Percentiles rank a stretch among this genome's conserved stretches.
phyloP scores from a whole-genome alignment of 1,140 invertebrate genomes.

The Caenorhabditis inopinata region DNA sequence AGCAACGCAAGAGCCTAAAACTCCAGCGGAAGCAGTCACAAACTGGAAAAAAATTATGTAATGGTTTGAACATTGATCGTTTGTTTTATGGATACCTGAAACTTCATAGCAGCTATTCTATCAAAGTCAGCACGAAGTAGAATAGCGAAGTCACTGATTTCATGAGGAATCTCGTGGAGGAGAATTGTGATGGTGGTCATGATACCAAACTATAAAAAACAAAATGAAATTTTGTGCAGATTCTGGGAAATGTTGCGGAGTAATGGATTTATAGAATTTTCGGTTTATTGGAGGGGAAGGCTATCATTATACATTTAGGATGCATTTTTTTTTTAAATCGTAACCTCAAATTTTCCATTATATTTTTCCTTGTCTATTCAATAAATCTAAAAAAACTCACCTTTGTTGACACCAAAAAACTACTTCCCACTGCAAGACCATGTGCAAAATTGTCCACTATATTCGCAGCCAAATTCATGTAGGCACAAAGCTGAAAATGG shows the following conservation, averaged over 20 bases:
- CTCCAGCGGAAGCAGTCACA: constrained; percentile 39
- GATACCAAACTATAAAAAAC: constrained; percentile 33
- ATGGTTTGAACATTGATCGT: neutral
- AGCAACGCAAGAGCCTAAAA: constrained; percentile 37
- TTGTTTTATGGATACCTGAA: constrained; percentile 21
- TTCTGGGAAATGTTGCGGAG: too few species aligned
- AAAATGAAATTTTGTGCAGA: too few species aligned
- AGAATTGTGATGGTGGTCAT: constrained; percentile 40
- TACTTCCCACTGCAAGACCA: constrained; percentile 41
- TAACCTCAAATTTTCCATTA: too few species aligned
- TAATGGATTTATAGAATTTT: too few species aligned
- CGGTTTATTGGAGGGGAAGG: too few species aligned
- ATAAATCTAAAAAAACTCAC: neutral
- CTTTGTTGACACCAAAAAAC: constrained; percentile 31
- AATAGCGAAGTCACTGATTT: constrained; percentile 45
- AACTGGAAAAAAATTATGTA: constrained; percentile 24
- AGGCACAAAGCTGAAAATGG: constrained; percentile 38
- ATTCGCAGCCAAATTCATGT: constrained; percentile 40
- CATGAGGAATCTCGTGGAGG: constrained; percentile 46
- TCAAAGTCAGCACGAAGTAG: constrained; percentile 42
- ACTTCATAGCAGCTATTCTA: constrained; percentile 27
- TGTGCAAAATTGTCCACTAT: constrained; percentile 45
- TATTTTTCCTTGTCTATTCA: neutral
- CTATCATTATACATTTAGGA: too few species aligned
- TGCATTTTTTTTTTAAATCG: neutral